A percentile compares a stretch with the other conserved stretches of the same genome.
Evolutionary conservation across 1,140 invertebrate species (phyloP).

Genomic region (Frieseomelitta varia): DNA sequence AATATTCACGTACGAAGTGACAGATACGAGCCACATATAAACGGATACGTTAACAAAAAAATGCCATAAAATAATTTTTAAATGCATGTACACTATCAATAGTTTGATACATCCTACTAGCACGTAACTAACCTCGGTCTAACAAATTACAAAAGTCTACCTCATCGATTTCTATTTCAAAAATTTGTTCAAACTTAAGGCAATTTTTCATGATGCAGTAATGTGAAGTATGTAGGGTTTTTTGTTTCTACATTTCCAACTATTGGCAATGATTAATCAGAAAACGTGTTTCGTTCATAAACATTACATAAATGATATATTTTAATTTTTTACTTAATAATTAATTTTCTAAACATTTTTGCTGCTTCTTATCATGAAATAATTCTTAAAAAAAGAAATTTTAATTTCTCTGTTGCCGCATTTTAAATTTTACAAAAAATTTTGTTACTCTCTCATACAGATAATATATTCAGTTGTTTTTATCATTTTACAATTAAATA

Average conservation of each 20-base stretch:
- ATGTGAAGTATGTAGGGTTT: not conserved
- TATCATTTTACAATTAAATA: not conserved
- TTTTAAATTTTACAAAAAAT: not conserved
- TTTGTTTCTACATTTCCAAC: not conserved
- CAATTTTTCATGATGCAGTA: conserved; percentile 27
- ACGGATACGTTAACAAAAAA: not conserved
- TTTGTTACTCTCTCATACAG: not conserved
- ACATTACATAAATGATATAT: not conserved
- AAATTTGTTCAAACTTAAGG: conserved; percentile 45
- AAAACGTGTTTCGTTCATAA: not conserved
- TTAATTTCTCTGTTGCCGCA: not conserved
- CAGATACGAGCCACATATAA: not conserved
- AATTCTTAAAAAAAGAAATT: not conserved
- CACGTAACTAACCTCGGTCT: conserved; percentile 42
- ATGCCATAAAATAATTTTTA: not conserved
- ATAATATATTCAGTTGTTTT: conserved; percentile 32
- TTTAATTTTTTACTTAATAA: not conserved
- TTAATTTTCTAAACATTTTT: not conserved
- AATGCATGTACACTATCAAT: conserved; percentile 14
- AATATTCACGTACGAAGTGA: not conserved
- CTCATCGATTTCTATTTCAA: conserved; percentile 53
- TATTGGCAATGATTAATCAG: not conserved
- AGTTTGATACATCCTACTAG: not conserved
- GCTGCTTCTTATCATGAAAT: not conserved
- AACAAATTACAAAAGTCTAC: conserved; percentile 41